Conservation (phyloP, 2,888 invertebrate genomes). For the Rhynchonema sp. region DNA sequence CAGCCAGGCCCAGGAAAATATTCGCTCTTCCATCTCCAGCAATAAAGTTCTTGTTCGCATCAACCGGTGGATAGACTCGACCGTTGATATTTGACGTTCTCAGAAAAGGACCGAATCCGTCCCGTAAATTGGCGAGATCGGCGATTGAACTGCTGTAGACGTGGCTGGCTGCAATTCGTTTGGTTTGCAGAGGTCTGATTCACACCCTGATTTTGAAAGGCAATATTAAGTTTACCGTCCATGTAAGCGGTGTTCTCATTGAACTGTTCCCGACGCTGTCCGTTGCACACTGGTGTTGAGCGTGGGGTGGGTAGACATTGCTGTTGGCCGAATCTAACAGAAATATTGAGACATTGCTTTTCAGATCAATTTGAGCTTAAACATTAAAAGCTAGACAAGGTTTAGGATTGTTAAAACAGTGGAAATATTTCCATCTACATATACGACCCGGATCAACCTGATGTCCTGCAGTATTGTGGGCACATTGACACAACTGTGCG, state of each 20-base stretch:
- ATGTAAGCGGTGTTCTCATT: not conserved
- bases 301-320: constrained; percentile 29
- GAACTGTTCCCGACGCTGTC: constrained; percentile 41
- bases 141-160: not conserved
- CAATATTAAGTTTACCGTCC: too few relatives aligned
- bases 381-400: too few relatives aligned
- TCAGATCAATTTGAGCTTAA: not conserved
- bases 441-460: too few relatives aligned
- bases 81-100: not conserved
- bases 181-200: too few relatives aligned
- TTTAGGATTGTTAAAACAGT: too few relatives aligned
- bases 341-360: not conserved
- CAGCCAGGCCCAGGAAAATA: not conserved
- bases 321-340: not conserved
- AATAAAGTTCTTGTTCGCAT: not conserved
- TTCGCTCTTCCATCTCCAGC: not conserved
- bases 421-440: too few relatives aligned
- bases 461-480: not conserved
- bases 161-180: too few relatives aligned
- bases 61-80: not conserved
- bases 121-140: not conserved
- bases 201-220: too few relatives aligned
- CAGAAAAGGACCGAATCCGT: not conserved
- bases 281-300: constrained; percentile 80
- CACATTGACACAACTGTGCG: not conserved